Conservation (phyloP, 2,888 invertebrate species). For the Eilema griseolum region DNA sequence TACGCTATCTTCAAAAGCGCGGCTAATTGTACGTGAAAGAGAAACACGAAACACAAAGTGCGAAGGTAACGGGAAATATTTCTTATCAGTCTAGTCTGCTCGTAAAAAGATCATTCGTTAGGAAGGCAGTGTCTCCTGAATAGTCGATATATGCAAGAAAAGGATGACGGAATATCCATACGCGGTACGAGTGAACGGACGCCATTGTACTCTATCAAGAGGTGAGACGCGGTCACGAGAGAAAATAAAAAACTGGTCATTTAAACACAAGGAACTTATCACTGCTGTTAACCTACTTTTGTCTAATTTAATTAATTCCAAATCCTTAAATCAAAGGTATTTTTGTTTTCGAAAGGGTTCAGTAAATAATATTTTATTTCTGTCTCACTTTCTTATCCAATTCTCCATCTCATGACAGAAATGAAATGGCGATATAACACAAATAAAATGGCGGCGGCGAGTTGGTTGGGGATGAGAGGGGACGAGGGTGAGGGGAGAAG, state of each 20-base stretch:
- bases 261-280: conserved; percentile 19
- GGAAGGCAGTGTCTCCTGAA: conserved; percentile 82
- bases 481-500: neutral
- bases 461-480: neutral
- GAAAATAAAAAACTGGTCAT: conserved; percentile 20
- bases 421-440: conserved; percentile 86
- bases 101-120: conserved; percentile 84
- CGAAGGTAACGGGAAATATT: conserved; percentile 85
- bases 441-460: conserved; percentile 78
- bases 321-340: conserved; percentile 4
- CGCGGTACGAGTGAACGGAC: conserved; percentile 80
- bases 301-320: conserved; percentile 23
- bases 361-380: conserved; percentile 74
- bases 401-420: conserved; percentile 85
- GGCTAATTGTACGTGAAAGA: conserved; percentile 77
- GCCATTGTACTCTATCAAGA: conserved; percentile 77
- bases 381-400: conserved; percentile 84
- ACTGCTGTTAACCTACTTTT: conserved; percentile 46
- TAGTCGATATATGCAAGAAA: conserved; percentile 86
- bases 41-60: conserved; percentile 82
- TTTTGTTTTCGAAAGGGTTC: conserved; percentile 40
- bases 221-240: conserved; percentile 58
- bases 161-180: conserved; percentile 85
- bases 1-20: conserved; percentile 71
- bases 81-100: conserved; percentile 84